phyloP scores from a whole-genome alignment of 1,140 invertebrate species.

The Conus ventricosus region DNA sequence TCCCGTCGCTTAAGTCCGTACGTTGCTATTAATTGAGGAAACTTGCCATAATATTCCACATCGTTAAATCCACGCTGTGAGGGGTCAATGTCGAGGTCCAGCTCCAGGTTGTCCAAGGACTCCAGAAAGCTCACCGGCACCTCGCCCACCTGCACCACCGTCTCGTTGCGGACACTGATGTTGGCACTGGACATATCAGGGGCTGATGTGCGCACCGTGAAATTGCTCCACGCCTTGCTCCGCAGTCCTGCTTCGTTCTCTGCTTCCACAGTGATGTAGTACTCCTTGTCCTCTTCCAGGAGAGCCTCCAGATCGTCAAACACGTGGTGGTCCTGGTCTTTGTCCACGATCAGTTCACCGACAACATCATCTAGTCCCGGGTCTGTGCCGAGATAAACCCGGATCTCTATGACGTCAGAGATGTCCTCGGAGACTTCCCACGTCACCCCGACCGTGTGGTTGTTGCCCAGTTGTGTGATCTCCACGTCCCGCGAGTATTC shows the following conservation, averaged over 20 bases:
- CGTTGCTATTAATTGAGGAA: neutral
- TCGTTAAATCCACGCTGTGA: slow-evolving; percentile 21
- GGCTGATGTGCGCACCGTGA: slow-evolving; percentile 43
- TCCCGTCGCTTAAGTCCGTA: too few relatives aligned
- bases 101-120: slow-evolving; percentile 25
- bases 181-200: slow-evolving; percentile 39
- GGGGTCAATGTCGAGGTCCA: slow-evolving; percentile 30
- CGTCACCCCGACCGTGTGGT: slow-evolving; percentile 46
- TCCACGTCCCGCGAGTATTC: slow-evolving; percentile 40
- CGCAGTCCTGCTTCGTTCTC: slow-evolving; percentile 42
- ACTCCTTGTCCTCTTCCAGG: slow-evolving; percentile 15
- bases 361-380: slow-evolving; percentile 12
- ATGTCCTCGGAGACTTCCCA: slow-evolving; percentile 45
- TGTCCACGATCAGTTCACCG: neutral
- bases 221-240: slow-evolving; percentile 42
- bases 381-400: slow-evolving; percentile 38
- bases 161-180: slow-evolving; percentile 19
- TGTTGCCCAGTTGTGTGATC: slow-evolving; percentile 42
- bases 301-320: neutral
- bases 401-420: slow-evolving; percentile 21
- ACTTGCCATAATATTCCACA: slow-evolving; percentile 48
- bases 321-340: neutral
- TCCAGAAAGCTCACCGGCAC: slow-evolving; percentile 2
- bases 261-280: slow-evolving; percentile 41
- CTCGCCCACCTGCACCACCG: neutral